Base-by-base conservation (phyloP, 2,888 invertebrate species). In the Baronia brevicornis region DNA sequence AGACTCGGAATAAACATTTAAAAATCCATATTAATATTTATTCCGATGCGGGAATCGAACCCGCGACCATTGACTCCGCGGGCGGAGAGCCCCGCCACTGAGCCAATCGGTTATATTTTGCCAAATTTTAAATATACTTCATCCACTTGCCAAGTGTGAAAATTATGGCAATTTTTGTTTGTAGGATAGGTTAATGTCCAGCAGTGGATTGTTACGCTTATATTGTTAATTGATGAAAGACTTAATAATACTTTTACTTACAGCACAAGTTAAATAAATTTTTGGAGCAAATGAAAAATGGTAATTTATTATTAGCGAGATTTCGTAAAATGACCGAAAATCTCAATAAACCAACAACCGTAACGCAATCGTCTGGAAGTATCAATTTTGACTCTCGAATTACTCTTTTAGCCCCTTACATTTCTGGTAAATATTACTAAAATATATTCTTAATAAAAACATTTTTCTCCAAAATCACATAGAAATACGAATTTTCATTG, bases 251-350 rank as follows among this genome's bases (percentile, higher is more conserved):
- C 13, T 36, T 32, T 28, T 34, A 11, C 25, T 44, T 47, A n/a
- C 45, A 82, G 80, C 71, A 73, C 43, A 78, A 73, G 44, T 49
- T 77, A 10, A 69, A 74, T 35, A 56, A 56, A 44, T 82, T 80
- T 41, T 46, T 78, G 31, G 60, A 67, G 27, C 78, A 80, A 66
- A 84, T 82, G 82, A 77, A 74, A 51, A 68, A 50, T 38, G 84
- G 84, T 2, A 67, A 78, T 41, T 43, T 84, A 26, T 69, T 79
- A 74, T 46, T 84, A 34, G 82, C 82, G 7, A 60, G 71, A 23
- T 84, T 43, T 38, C 68, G 82, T 4, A 79, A 71, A 48, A 80
- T 82, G 79, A 57, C 54, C 1, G 66, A 73, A 33, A 82, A 80
- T 47, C 52, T 82, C 5, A 70, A 65, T 32, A 52, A 52, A 23